A percentile compares a stretch with the other conserved stretches of the same genome.
These are phyloP conservation scores for Hypotaenidia okinawae DNA, from an alignment of 2,797 vertebrate species.

Conservation along the genomic window DNA sequence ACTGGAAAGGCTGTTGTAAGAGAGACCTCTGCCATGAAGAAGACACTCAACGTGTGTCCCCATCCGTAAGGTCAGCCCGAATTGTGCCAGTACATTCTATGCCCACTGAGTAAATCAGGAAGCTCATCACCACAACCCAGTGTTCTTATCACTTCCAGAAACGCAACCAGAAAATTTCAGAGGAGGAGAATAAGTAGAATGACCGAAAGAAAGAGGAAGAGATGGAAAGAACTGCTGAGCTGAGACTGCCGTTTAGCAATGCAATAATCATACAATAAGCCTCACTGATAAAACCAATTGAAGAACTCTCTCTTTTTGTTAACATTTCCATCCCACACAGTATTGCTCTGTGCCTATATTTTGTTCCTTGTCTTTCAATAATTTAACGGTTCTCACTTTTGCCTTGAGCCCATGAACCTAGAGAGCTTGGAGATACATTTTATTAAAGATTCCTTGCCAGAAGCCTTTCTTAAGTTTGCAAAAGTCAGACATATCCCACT, in stretches of 20 bases:
- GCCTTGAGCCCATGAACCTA: not conserved
- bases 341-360: not conserved
- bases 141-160: not conserved
- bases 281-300: not conserved
- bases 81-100: accelerated
- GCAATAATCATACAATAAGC: not conserved
- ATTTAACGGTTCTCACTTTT: not conserved
- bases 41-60: accelerated
- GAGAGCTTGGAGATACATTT: not conserved
- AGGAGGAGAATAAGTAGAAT: not conserved
- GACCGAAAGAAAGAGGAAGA: not conserved
- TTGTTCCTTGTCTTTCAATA: not conserved
- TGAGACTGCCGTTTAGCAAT: not conserved
- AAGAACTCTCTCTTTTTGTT: not conserved
- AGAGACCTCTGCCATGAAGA: accelerated
- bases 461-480: not conserved
- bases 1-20: not conserved
- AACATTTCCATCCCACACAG: not conserved
- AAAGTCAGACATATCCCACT: not conserved
- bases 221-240: not conserved
- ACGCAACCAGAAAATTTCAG: not conserved
- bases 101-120: not conserved
- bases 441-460: not conserved
- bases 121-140: not conserved
- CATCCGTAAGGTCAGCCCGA: accelerated